Base-by-base conservation (phyloP, 2,888 invertebrate species). In the Monoplex corrugatus region DNA sequence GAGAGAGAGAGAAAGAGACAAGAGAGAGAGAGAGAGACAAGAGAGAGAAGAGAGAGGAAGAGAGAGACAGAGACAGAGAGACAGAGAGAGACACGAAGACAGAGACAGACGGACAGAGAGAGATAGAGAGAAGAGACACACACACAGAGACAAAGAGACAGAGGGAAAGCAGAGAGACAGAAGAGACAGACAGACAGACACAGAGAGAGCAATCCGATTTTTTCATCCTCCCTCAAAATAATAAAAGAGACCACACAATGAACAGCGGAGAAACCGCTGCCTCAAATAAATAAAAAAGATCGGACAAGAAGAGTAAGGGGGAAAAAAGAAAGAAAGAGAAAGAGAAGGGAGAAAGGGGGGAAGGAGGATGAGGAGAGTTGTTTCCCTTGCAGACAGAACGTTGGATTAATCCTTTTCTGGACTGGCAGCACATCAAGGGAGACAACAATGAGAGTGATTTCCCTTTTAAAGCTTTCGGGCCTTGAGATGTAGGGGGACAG, bases 381-480 rank as follows among this genome's bases (percentile, higher is more conserved):
- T 44, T 57, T 57, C 84, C 35, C 50, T 50, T 50, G 68, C 68
- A 86, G 86, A 87, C 80, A 78, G 80, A 87, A 35, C 57, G 50
- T 57, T 75, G 80, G 80, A 87, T 88, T 83, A 88, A 88, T 83
- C 57, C 88, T 72, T 83, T 40, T 38, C 80, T 63, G 43, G 88
- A 63, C 82, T 83, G 83, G 83, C 88, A 83, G 88, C 68, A 68
- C 88, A 88, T 88, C 88, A 83, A 83, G 88, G 88, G 88, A 43
- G 83, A 88, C 88, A 88, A 88, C 88, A 83, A 88, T 88, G 88
- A 88, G 88, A 88, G 88, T 88, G 88, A 88, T 88, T 88, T 83
- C 88, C 88, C 83, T 88, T 88, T 88, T 88, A 87, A 72, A 87
- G 87, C 87, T 78, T 87, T 72, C 75, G 57, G 88, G 63, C n/a